Evolutionary conservation across 2,113 vertebrate genomes (phyloP).

Genomic region (Mellivora capensis): DNA sequence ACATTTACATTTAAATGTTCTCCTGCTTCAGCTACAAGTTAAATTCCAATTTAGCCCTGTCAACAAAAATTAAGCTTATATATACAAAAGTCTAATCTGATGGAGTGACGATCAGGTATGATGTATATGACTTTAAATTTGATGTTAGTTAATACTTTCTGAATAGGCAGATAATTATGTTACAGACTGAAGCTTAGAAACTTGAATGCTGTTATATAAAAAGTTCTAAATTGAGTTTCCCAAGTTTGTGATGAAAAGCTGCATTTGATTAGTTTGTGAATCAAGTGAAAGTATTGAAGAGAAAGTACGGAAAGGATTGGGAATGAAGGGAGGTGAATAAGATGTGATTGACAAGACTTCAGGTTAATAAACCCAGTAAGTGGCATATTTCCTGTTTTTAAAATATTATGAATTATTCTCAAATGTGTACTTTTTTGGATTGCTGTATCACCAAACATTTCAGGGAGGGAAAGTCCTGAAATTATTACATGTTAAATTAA

Average conservation of each 20-base stretch:
- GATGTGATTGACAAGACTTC: neutral
- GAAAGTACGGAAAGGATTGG: neutral
- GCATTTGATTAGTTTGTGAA: slow-evolving; percentile 58
- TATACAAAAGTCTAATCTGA: slow-evolving; percentile 62
- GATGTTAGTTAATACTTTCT: slow-evolving; percentile 71
- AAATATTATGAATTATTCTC: neutral
- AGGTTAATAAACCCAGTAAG: fast-evolving
- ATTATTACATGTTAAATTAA: neutral
- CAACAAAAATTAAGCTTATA: slow-evolving; percentile 80
- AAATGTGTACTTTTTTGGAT: neutral
- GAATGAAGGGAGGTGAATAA: neutral
- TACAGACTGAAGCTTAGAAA: slow-evolving; percentile 63
- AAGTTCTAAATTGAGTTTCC: slow-evolving; percentile 71
- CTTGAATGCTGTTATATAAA: slow-evolving; percentile 63
- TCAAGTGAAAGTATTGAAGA: neutral
- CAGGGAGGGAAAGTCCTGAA: neutral
- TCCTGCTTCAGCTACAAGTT: slow-evolving; percentile 68
- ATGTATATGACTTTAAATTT: slow-evolving; percentile 72
- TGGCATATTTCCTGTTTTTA: neutral
- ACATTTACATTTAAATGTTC: slow-evolving; percentile 82
- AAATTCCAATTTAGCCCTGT: slow-evolving; percentile 81
- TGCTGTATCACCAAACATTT: neutral
- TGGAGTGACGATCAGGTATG: slow-evolving; percentile 72
- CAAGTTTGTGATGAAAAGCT: slow-evolving; percentile 58
- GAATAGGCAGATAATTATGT: slow-evolving; percentile 72